Percentiles rank a stretch among this genome's conserved stretches.
phyloP scores from a whole-genome alignment of 2,888 invertebrate genomes.

The Tanypteryx hageni region DNA sequence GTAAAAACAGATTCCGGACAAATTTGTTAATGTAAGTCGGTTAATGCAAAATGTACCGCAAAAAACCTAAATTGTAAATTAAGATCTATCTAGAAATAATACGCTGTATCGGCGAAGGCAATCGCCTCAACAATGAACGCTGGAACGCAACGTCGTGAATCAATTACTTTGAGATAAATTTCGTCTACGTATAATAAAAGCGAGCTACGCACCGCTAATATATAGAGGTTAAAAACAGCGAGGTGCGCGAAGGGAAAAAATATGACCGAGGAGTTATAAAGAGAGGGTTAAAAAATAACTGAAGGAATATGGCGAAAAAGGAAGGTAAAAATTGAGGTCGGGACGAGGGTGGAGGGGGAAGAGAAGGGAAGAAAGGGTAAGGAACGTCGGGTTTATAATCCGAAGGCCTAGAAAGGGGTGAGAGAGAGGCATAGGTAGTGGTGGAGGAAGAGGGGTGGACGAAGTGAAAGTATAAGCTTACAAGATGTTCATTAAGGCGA shows the following conservation, averaged over 20 bases:
- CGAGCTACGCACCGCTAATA: not conserved
- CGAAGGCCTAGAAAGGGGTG: not conserved
- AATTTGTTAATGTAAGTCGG: too few species aligned
- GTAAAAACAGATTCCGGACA: too few species aligned
- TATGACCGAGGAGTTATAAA: slow-evolving; percentile 21
- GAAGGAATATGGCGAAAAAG: slow-evolving; percentile 1
- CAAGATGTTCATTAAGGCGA: slow-evolving; percentile 60
- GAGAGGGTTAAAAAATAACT: slow-evolving; percentile 1
- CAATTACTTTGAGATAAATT: slow-evolving; percentile 56
- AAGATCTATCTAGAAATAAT: not conserved
- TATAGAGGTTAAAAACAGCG: not conserved
- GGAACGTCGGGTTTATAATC: not conserved
- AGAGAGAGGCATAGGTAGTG: not conserved
- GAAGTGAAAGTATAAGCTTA: slow-evolving; percentile 64
- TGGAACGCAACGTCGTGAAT: slow-evolving; percentile 7
- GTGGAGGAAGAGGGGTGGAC: slow-evolving; percentile 26
- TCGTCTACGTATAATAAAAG: slow-evolving; percentile 43
- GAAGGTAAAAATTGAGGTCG: slow-evolving; percentile 38
- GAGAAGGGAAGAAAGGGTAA: not conserved
- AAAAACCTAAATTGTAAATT: too few species aligned
- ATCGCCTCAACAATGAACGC: not conserved
- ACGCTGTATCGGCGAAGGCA: not conserved
- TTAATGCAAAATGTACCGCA: too few species aligned
- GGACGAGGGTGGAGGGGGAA: not conserved
- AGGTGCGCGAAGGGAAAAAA: not conserved